phyloP scores from a whole-genome alignment of 2,797 vertebrate genomes.

The Benthosema pterotum region DNA sequence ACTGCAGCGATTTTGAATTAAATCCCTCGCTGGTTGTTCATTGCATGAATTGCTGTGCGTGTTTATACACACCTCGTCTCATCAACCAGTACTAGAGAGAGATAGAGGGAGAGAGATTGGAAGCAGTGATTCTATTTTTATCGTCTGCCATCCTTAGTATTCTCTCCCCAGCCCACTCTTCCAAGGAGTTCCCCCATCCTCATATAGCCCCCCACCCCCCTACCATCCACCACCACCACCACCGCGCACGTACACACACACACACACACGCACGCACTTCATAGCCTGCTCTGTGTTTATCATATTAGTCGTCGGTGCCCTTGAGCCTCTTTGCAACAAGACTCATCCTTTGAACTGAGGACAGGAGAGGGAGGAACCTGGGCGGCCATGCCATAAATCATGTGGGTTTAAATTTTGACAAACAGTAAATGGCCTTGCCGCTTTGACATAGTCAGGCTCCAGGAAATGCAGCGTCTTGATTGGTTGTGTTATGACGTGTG shows the following conservation, averaged over 20 bases:
- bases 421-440: constrained; percentile 53
- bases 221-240: background rate
- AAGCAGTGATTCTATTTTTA: constrained; percentile 55
- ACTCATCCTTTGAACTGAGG: constrained; percentile 65
- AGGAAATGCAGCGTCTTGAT: constrained; percentile 32
- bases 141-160: constrained; percentile 64
- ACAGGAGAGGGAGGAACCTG: constrained; percentile 47
- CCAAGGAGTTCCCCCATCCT: background rate
- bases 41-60: too few species aligned
- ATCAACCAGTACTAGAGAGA: background rate
- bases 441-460: constrained; percentile 37
- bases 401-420: constrained; percentile 60
- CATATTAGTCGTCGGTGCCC: constrained; percentile 69
- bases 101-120: constrained; percentile 30
- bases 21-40: too few species aligned
- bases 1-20: too few species aligned
- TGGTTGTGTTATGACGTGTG: constrained; percentile 30
- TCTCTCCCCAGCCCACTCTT: constrained; percentile 24
- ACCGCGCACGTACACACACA: too few species aligned
- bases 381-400: constrained; percentile 61
- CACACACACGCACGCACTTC: too few species aligned
- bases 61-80: too few species aligned
- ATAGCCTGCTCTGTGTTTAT: constrained; percentile 64
- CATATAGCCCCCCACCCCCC: too few species aligned
- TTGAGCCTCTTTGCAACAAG: constrained; percentile 65